phyloP scores from a whole-genome alignment of 2,113 vertebrate species.

The Entelurus aequoreus region DNA sequence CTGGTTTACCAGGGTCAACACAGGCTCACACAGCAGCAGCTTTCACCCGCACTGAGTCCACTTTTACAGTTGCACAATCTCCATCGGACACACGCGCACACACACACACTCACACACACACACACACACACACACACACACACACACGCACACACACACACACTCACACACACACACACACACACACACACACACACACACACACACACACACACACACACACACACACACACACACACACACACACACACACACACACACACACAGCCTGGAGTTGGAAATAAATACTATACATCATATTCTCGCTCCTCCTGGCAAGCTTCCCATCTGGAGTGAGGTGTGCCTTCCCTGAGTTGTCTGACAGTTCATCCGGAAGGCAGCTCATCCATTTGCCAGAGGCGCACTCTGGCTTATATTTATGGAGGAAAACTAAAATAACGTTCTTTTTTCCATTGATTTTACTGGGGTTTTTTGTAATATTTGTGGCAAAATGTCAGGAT shows the following conservation, averaged over 20 bases:
- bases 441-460: background rate
- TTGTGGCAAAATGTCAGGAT: background rate
- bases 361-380: slow-evolving; percentile 58
- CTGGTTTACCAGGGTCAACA: slow-evolving; percentile 66
- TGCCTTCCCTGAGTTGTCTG: slow-evolving; percentile 51
- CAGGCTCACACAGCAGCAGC: slow-evolving; percentile 58
- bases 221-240: slow-evolving; percentile 20
- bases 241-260: slow-evolving; percentile 14
- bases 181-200: slow-evolving; percentile 20
- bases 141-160: slow-evolving; percentile 21
- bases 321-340: slow-evolving; percentile 55
- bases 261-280: slow-evolving; percentile 41
- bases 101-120: slow-evolving; percentile 5
- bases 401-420: slow-evolving; percentile 54
- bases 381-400: slow-evolving; percentile 61
- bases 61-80: slow-evolving; percentile 64
- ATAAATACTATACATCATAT: slow-evolving; percentile 66
- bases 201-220: slow-evolving; percentile 18
- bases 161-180: slow-evolving; percentile 11
- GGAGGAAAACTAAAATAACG: slow-evolving; percentile 32
- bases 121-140: slow-evolving; percentile 22
- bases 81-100: slow-evolving; percentile 54
- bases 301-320: slow-evolving; percentile 48
- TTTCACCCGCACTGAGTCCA: slow-evolving; percentile 49
- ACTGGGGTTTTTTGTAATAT: background rate